These are phyloP conservation scores for Rhodeus uyekii DNA, from an alignment of 2,797 vertebrate genomes.

Conservation along the genomic window DNA sequence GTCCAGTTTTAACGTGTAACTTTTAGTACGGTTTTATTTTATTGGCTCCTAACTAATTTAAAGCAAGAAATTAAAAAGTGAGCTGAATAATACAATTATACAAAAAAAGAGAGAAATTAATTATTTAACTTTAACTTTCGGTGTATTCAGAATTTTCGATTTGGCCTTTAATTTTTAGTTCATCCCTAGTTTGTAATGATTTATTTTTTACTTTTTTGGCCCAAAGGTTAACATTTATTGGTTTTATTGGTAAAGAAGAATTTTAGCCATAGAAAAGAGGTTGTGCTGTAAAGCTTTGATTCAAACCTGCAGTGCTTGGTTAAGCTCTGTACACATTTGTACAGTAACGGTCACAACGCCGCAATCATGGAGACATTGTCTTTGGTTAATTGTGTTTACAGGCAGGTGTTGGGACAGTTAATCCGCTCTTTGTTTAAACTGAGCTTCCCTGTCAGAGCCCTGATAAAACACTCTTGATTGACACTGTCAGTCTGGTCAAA, in stretches of 20 bases:
- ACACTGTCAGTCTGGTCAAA: constrained; percentile 61
- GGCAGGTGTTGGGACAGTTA: constrained; percentile 64
- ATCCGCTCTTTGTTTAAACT: constrained; percentile 68
- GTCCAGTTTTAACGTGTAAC: too few relatives aligned
- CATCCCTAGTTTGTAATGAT: neutral
- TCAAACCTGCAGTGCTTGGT: too few relatives aligned
- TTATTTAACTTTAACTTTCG: too few relatives aligned
- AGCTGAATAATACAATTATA: too few relatives aligned
- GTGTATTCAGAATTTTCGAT: too few relatives aligned
- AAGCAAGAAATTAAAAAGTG: too few relatives aligned
- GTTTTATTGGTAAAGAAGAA: too few relatives aligned
- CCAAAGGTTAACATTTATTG: too few relatives aligned
- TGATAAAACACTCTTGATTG: constrained; percentile 65
- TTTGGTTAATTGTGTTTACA: constrained; percentile 62
- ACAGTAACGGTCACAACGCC: constrained; percentile 22
- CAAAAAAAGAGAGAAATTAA: too few relatives aligned
- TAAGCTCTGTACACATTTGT: constrained; percentile 12
- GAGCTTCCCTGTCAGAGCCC: constrained; percentile 55
- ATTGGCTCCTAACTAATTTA: too few relatives aligned
- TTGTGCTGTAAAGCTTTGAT: neutral
- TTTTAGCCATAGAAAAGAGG: neutral
- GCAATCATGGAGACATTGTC: constrained; percentile 52
- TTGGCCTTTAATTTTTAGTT: too few relatives aligned
- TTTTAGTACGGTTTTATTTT: too few relatives aligned
- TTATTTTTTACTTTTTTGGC: neutral